Percentiles rank a stretch among this genome's conserved stretches.
These are phyloP conservation scores for Tethya wilhelma DNA, from an alignment of 37 sponge, comb jelly and placozoan species.

Conservation along the genomic window DNA sequence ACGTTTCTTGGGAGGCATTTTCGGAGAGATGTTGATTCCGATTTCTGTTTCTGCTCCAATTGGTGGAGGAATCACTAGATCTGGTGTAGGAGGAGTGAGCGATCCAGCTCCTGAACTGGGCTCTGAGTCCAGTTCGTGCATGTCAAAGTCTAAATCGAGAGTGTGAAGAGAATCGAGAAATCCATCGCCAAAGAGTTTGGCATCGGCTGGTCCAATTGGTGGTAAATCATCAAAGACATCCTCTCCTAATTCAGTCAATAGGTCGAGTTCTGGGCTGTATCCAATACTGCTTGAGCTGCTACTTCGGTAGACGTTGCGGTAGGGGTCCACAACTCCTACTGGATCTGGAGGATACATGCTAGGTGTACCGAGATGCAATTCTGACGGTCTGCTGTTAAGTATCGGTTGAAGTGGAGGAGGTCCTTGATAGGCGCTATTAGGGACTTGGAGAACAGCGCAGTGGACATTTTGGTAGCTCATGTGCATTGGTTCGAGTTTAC, in stretches of 20 bases:
- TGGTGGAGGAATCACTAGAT: constrained; percentile 23
- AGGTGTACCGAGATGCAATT: neutral
- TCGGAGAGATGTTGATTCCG: neutral
- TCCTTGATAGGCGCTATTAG: neutral
- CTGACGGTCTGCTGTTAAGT: constrained; percentile 14
- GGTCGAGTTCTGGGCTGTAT: constrained; percentile 35
- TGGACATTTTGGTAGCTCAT: constrained; percentile 68
- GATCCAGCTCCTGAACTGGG: constrained; percentile 5
- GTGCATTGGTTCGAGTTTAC: constrained; percentile 62
- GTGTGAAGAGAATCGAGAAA: constrained; percentile 41
- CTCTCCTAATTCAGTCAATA: constrained; percentile 20
- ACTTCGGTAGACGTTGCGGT: constrained; percentile 19
- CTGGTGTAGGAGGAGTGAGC: constrained; percentile 20
- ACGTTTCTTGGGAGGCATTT: neutral
- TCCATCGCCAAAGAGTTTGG: constrained; percentile 24
- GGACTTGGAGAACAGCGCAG: constrained; percentile 37
- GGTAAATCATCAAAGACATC: constrained; percentile 46
- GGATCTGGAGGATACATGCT: constrained; percentile 10
- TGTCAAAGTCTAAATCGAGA: constrained; percentile 50
- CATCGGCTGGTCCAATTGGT: constrained; percentile 17
- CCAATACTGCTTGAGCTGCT: neutral
- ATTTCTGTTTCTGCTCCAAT: constrained; percentile 35
- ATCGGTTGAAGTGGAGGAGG: constrained; percentile 4
- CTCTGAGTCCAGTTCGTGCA: constrained; percentile 30
- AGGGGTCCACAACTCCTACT: constrained; percentile 24